Evolutionary conservation across 2,888 invertebrate genomes (phyloP), one percentile per base, ranked within the genome.

Genomic region (Serripes groenlandicus): DNA sequence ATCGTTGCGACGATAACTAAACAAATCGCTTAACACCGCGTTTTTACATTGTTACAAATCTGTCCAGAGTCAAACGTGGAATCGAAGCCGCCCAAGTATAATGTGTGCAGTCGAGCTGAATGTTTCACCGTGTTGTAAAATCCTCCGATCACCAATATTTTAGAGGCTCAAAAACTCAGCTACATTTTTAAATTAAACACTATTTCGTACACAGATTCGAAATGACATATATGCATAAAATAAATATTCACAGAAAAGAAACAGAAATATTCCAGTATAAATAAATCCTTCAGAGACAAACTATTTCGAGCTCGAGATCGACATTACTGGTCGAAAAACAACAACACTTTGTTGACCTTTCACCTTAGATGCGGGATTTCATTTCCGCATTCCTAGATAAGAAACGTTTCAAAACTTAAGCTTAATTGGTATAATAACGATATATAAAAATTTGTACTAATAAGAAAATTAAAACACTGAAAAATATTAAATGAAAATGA

Each of bases 381-480:
- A 74, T 21, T 74, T 78, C 78, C 81, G 81, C 75, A 75, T 75
- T 75, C 75, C 75, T 34, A 26, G 3, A 66, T n/a, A 18, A 42
- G 42, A 42, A 42, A 42, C 9, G 18, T 42, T 18, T 42, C 11
- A 42, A 11, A 42, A 18, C 42, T 42, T 42, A 18, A n/a, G 21
- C 23, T 23, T 56, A 4, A 23, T 56, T 56, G 23, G 2, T 2
- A 56, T 23, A 56, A 56, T n/a, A 56, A 56, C 21, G 5, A 11
- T 1, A n/a, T 3, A n/a, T 11, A 26, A 23, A 3, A n/a, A 5
- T 23, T 2, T 56, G 42, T 42, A 42, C 42, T 42, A 11, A 18
- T 11, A 42, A 42, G 9, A 42, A 42, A 11, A 42, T 42, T 42
- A 18, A 42, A 42, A 11, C 18, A 42, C 42, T 9, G 42, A 42